phyloP scores from a whole-genome alignment of 2,888 invertebrate species.

The Pterostichus niger region DNA sequence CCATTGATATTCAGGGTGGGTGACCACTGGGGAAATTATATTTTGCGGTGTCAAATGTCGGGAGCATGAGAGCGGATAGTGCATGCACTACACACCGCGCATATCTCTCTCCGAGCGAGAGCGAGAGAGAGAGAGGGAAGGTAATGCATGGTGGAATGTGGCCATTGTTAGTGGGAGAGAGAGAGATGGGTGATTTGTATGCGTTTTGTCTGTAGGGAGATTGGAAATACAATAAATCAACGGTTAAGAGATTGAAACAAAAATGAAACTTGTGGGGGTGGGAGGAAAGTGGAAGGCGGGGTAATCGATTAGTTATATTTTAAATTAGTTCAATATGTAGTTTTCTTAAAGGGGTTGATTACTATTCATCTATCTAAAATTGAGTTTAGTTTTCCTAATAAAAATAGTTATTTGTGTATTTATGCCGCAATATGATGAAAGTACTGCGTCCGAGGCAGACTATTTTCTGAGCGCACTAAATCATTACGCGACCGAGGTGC shows the following conservation, averaged over 20 bases:
- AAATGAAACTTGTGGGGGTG: constrained; percentile 19
- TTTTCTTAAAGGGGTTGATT: too few species aligned
- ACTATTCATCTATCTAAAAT: too few species aligned
- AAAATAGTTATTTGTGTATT: too few species aligned
- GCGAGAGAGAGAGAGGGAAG: constrained; percentile 4
- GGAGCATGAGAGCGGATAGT: constrained; percentile 18
- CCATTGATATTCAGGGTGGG: constrained; percentile 62
- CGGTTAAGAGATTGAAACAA: constrained; percentile 39
- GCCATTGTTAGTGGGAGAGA: not conserved
- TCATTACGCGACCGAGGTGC: too few species aligned
- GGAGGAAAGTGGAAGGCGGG: too few species aligned
- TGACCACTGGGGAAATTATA: constrained; percentile 62
- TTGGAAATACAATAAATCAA: constrained; percentile 46
- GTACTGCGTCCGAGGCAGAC: too few species aligned
- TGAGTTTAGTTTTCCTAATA: too few species aligned
- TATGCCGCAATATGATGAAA: too few species aligned
- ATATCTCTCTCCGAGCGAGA: constrained; percentile 29
- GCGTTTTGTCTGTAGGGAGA: constrained; percentile 39
- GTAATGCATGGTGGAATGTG: constrained; percentile 15
- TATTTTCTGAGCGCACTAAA: too few species aligned
- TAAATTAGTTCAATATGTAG: too few species aligned
- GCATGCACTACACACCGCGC: constrained; percentile 45
- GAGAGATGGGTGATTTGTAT: constrained; percentile 24
- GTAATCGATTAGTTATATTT: not conserved
- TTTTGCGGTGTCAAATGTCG: constrained; percentile 62